Conservation (phyloP, 2,113 vertebrate species). For the Pygoscelis antarcticus region DNA sequence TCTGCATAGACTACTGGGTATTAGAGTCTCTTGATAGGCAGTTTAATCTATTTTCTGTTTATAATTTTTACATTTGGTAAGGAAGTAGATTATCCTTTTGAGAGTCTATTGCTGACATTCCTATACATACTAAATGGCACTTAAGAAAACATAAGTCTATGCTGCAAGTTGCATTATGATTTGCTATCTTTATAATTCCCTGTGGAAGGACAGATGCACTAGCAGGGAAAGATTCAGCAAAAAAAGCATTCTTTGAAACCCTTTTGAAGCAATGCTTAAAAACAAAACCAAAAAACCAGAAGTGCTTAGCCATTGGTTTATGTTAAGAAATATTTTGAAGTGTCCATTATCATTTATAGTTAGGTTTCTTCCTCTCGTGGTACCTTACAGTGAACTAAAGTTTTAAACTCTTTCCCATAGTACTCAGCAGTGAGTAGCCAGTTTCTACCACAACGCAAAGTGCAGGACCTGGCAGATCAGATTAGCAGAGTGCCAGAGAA, state of each 20-base stretch:
- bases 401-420: not conserved
- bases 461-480: not conserved
- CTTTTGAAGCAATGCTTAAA: not conserved
- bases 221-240: not conserved
- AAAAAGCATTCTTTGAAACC: not conserved
- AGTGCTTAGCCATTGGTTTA: not conserved
- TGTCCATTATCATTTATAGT: not conserved
- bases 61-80: not conserved
- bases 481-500: not conserved
- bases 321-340: not conserved
- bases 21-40: not conserved
- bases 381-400: not conserved
- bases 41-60: not conserved
- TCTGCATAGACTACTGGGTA: not conserved
- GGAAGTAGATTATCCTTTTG: not conserved
- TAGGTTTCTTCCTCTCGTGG: not conserved
- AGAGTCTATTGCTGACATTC: not conserved
- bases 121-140: not conserved
- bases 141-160: not conserved
- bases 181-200: not conserved
- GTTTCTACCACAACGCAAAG: too few species aligned
- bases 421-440: not conserved
- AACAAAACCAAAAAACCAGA: not conserved
- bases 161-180: not conserved
- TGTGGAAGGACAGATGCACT: not conserved